Conservation (phyloP, 2,888 invertebrate species). For the Abscondita cerata region DNA sequence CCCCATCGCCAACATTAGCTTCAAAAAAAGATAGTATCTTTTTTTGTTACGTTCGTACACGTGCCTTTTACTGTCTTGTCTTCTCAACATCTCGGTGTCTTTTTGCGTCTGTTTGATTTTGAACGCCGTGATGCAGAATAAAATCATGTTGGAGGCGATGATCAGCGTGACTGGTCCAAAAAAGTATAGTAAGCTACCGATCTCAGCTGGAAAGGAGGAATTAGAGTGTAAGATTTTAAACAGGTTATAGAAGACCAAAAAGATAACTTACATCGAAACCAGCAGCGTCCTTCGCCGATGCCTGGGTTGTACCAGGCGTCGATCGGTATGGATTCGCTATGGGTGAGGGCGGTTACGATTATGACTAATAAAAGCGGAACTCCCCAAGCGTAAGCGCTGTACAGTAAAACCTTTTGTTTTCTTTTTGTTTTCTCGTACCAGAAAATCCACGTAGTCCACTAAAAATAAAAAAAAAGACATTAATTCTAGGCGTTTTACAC, state of each 20-base stretch:
- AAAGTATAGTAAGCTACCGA: conserved; percentile 70
- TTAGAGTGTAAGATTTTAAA: no score
- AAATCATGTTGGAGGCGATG: conserved; percentile 67
- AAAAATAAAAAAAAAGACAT: no score
- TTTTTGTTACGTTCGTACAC: conserved; percentile 59
- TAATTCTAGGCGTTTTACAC: no score
- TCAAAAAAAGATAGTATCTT: conserved; percentile 81
- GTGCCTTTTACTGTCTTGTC: conserved; percentile 70
- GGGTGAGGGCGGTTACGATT: conserved; percentile 42
- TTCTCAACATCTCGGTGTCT: conserved; percentile 69
- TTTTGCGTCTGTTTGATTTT: conserved; percentile 71
- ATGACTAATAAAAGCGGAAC: conserved; percentile 60
- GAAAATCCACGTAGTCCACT: conserved; percentile 51
- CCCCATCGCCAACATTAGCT: conserved; percentile 85
- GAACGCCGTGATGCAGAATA: conserved; percentile 73
- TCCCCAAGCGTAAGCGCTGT: conserved; percentile 75
- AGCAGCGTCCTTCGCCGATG: conserved; percentile 65
- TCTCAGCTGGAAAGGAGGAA: conserved; percentile 59
- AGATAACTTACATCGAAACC: conserved; percentile 62
- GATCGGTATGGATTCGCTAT: conserved; percentile 58
- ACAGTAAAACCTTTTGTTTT: conserved; percentile 60
- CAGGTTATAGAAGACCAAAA: conserved; percentile 36
- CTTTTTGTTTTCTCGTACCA: conserved; percentile 45
- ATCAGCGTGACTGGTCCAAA: conserved; percentile 72
- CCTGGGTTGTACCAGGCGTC: conserved; percentile 65